Evolutionary conservation across 1,140 invertebrate genomes (phyloP), one percentile per base, ranked within the genome.

Genomic region (Calephelis nemesis): DNA sequence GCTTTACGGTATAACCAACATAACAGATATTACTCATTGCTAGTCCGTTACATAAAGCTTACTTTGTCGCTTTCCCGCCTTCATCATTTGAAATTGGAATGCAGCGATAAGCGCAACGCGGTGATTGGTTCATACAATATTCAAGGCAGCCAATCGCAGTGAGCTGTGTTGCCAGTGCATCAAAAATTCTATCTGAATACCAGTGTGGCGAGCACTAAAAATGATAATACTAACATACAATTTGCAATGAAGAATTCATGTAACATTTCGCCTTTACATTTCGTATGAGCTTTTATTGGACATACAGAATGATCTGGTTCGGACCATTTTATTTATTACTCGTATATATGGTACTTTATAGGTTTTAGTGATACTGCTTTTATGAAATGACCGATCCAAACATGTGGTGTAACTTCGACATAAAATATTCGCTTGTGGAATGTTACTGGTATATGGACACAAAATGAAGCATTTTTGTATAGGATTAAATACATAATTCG

Each of bases 121-220:
- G 84, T 85, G 87, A 91, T 91, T 89, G 87, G 88, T 76, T 89
- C 88, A 91, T 91, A 88, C 88, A 91, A 89, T 91, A 91, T 91
- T 91, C 88, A 91, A 84, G 71, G 74, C 82, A 72, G 76, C 87
- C 87, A 89, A 89, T 89, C 81, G 85, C 82, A 80, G 73, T 75
- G 75, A 79, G 76, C 87, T 87, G 86, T 88, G 88, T 90, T 85
- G 85, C 88, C 83, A 88, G 86, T 90, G 87, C 85, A 91, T 91
- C 88, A 91, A 91, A 91, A 91, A 91, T 90, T 91, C 88, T 83
- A 91, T 91, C 88, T 91, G 88, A 90, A 91, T 91, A 83, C 76
- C 85, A 83, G 82, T 90, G 85, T 90, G 88, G 87, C 86, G 73
- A 86, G 88, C 84, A 89, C 88, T 91, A 91, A 91, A 91, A 89